phyloP scores from a whole-genome alignment of 2,888 invertebrate genomes.

The Eupeodes latifasciatus region DNA sequence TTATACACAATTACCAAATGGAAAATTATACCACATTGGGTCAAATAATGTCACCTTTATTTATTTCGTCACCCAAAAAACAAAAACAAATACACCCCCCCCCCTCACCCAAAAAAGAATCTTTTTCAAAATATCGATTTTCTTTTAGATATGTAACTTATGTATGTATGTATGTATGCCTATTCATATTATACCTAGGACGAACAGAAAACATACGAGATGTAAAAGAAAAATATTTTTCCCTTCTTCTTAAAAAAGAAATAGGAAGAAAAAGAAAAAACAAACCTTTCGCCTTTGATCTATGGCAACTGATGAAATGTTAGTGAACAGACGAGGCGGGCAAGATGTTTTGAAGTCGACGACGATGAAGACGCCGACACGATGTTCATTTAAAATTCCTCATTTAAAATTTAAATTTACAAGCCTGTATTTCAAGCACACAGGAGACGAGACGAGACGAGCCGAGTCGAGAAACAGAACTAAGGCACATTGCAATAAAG shows the following conservation, averaged over 20 bases:
- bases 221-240: slow-evolving; percentile 4
- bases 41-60: background rate
- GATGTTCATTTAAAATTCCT: slow-evolving; percentile 28
- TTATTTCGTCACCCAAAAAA: background rate
- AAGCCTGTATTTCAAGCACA: background rate
- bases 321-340: background rate
- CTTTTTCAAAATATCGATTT: background rate
- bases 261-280: background rate
- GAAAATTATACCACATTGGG: background rate
- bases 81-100: too few species aligned
- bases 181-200: background rate
- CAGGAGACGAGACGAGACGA: background rate
- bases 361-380: background rate
- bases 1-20: background rate
- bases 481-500: slow-evolving; percentile 21
- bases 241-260: background rate
- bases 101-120: background rate
- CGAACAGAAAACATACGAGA: background rate
- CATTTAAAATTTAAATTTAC: slow-evolving; percentile 41
- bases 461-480: too few species aligned
- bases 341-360: background rate
- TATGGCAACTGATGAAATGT: background rate
- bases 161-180: too few species aligned
- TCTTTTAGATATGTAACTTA: too few species aligned
- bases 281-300: slow-evolving; percentile 15